Conservation (phyloP, 37 sponge, comb jelly and placozoan species). For the Trichoplax adhaerens region DNA sequence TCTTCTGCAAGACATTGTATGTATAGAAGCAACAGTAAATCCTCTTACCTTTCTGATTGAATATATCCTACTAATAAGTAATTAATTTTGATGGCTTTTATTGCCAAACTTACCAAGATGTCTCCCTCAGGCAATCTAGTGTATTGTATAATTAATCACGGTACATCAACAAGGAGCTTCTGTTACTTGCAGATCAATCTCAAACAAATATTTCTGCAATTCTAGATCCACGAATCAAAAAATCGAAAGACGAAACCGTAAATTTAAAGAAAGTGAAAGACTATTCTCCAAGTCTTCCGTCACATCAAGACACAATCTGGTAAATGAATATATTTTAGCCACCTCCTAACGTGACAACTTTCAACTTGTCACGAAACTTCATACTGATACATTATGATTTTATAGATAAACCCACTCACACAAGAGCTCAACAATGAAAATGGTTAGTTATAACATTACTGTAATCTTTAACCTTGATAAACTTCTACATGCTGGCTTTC, state of each 20-base stretch:
- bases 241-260: slow-evolving; percentile 52
- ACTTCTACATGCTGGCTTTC: no score
- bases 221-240: slow-evolving; percentile 24
- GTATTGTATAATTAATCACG: no score
- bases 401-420: no score
- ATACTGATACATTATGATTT: no score
- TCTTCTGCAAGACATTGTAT: not conserved
- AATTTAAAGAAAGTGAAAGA: slow-evolving; percentile 76
- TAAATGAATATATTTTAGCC: no score
- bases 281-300: slow-evolving; percentile 86
- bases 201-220: slow-evolving; percentile 6
- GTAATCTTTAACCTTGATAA: no score
- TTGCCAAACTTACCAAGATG: not conserved
- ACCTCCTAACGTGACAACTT: no score
- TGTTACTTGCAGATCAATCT: not conserved
- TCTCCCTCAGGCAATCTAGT: no score
- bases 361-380: no score
- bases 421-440: no score
- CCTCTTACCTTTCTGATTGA: not conserved
- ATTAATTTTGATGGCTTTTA: not conserved
- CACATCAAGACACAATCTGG: slow-evolving; percentile 22
- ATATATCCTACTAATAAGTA: not conserved
- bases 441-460: no score
- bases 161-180: not conserved
- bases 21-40: not conserved